These are phyloP conservation scores for Aspidapion aeneum DNA, from an alignment of 2,888 invertebrate genomes.

Conservation along the genomic window DNA sequence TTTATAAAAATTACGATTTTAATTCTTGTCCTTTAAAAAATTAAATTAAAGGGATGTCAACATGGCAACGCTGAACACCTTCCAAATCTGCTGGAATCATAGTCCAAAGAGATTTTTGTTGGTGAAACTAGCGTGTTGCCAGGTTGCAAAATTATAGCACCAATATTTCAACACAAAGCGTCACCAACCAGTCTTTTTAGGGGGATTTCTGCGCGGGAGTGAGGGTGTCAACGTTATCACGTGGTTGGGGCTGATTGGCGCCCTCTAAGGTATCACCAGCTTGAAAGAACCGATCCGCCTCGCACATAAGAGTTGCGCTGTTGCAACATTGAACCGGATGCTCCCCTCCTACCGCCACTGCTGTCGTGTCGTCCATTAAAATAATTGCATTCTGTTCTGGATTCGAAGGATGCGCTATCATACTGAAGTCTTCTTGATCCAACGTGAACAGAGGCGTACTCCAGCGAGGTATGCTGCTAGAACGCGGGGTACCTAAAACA, in stretches of 20 bases:
- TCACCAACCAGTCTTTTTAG: conserved; percentile 26
- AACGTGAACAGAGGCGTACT: conserved; percentile 81
- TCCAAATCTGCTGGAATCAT: too few relatives aligned
- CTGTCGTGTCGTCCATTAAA: conserved; percentile 69
- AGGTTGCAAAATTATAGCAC: neutral
- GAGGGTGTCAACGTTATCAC: conserved; percentile 1
- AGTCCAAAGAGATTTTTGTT: too few relatives aligned
- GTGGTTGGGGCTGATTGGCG: conserved; percentile 18
- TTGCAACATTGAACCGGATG: conserved; percentile 44
- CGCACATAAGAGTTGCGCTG: conserved; percentile 46
- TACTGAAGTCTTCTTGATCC: conserved; percentile 89
- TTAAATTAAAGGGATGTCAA: too few relatives aligned
- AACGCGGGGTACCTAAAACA: conserved; percentile 54
- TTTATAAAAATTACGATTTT: too few relatives aligned
- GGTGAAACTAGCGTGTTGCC: too few relatives aligned
- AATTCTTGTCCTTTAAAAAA: too few relatives aligned
- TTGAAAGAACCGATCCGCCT: conserved; percentile 63
- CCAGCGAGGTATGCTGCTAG: conserved; percentile 66
- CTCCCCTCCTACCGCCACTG: conserved; percentile 36
- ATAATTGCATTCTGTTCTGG: conserved; percentile 64
- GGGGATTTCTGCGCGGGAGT: conserved; percentile 42
- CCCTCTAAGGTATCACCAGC: conserved; percentile 57
- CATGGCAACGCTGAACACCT: too few relatives aligned
- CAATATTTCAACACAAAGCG: neutral
- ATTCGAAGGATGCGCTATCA: conserved; percentile 74